A percentile compares a stretch with the other conserved stretches of the same genome.
Conservation (phyloP, 2,797 vertebrate species). For the Lerista edwardsae region DNA sequence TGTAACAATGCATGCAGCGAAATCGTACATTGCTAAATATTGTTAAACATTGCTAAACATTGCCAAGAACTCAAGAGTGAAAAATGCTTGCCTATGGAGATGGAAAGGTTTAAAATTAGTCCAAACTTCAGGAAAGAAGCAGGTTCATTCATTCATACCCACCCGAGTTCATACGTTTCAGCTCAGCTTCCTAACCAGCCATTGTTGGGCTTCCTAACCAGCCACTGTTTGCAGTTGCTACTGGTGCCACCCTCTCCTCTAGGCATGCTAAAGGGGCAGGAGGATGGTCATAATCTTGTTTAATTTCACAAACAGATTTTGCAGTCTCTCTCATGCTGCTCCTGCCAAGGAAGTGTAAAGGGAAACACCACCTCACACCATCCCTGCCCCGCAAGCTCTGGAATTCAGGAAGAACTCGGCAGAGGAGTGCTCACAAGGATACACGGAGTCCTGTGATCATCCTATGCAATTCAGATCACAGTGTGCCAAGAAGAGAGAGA, state of each 20-base stretch:
- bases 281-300: neutral
- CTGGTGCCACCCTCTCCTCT: neutral
- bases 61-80: neutral
- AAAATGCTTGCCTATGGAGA: neutral
- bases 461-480: neutral
- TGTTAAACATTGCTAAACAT: slow-evolving; percentile 16
- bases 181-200: neutral
- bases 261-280: neutral
- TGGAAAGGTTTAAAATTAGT: neutral
- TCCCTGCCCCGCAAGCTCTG: neutral
- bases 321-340: neutral
- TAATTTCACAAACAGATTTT: neutral
- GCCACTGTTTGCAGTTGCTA: neutral
- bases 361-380: neutral
- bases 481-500: neutral
- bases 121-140: neutral
- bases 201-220: neutral
- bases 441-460: neutral
- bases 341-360: neutral
- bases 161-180: too few species aligned
- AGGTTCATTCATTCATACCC: neutral
- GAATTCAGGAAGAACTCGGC: neutral
- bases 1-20: slow-evolving; percentile 41
- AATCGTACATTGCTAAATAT: neutral
- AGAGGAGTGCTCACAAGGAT: neutral